A percentile compares a stretch with the other conserved stretches of the same genome.
Evolutionary conservation across 2,888 invertebrate species (phyloP).

Genomic region (Eustalomyia histrio): DNA sequence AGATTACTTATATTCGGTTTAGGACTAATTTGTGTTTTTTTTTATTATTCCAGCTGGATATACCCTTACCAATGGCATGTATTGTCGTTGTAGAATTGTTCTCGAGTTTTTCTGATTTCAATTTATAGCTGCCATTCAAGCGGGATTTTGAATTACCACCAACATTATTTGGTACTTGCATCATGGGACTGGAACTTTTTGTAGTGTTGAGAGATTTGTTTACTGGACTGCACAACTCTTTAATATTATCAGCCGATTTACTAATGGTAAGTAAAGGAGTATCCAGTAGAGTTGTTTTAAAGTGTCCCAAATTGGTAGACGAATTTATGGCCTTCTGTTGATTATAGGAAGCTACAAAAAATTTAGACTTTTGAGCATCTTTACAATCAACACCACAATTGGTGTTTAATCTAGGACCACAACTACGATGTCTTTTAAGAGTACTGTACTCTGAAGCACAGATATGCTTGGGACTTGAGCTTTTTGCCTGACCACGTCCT

Average conservation of each 20-base stretch:
- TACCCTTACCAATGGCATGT: conserved; percentile 71
- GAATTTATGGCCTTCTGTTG: conserved; percentile 39
- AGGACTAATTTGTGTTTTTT: conserved; percentile 19
- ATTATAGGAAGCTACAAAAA: conserved; percentile 40
- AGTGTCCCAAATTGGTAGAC: background rate
- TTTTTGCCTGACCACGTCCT: background rate
- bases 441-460: conserved; percentile 32
- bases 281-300: conserved; percentile 12
- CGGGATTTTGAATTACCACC: conserved; percentile 16
- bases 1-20: conserved; percentile 3
- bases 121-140: background rate
- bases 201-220: conserved; percentile 7
- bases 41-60: conserved; percentile 43
- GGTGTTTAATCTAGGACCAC: conserved; percentile 70
- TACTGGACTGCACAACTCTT: conserved; percentile 35
- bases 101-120: conserved; percentile 62
- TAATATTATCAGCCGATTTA: conserved; percentile 55
- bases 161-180: background rate
- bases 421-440: conserved; percentile 73
- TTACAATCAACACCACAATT: conserved; percentile 55
- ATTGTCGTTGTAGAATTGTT: conserved; percentile 64
- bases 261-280: conserved; percentile 25
- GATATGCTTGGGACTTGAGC: conserved; percentile 5
- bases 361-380: conserved; percentile 68
- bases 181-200: conserved; percentile 35